Evolutionary conservation across 2,888 invertebrate species (phyloP).

Genomic region (Leucophora obtusa): DNA sequence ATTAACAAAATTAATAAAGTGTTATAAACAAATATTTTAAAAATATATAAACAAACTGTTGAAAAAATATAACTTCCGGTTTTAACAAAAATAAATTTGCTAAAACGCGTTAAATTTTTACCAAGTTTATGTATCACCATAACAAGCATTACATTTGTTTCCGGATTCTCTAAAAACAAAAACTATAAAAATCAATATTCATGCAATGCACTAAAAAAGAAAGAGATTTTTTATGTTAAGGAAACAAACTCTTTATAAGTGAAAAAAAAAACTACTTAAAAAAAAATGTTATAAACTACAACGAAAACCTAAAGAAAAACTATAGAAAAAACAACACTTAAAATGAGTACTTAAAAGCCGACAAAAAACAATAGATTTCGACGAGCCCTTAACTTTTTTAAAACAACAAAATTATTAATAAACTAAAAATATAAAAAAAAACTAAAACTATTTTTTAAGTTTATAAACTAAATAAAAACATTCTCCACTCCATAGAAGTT

Average conservation of each 20-base stretch:
- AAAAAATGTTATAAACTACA: slow-evolving; percentile 12
- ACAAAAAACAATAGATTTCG: slow-evolving; percentile 54
- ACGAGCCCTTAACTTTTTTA: slow-evolving; percentile 61
- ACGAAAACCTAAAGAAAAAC: not conserved
- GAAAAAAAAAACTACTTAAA: slow-evolving; percentile 26
- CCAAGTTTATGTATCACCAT: not conserved
- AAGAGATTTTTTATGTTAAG: slow-evolving; percentile 30
- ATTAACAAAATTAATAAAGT: slow-evolving; percentile 48
- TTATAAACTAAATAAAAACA: not conserved
- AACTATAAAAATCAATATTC: slow-evolving; percentile 57
- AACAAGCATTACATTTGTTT: slow-evolving; percentile 11
- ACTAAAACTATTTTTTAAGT: slow-evolving; percentile 14
- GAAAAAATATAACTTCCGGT: slow-evolving; percentile 34
- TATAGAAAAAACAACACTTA: slow-evolving; percentile 14
- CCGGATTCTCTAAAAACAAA: slow-evolving; percentile 21
- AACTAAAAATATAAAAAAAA: slow-evolving; percentile 33
- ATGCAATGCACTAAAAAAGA: slow-evolving; percentile 51
- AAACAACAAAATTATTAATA: slow-evolving; percentile 20
- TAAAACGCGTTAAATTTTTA: slow-evolving; percentile 44
- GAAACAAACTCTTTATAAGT: slow-evolving; percentile 26
- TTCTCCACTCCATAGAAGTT: not conserved
- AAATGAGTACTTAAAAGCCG: slow-evolving; percentile 45
- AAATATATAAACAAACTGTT: slow-evolving; percentile 47
- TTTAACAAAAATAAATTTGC: slow-evolving; percentile 33
- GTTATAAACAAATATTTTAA: slow-evolving; percentile 35